Percentiles rank a stretch among this genome's conserved stretches.
These are phyloP conservation scores for Therioaphis trifolii DNA, from an alignment of 2,888 invertebrate species.

Conservation along the genomic window DNA sequence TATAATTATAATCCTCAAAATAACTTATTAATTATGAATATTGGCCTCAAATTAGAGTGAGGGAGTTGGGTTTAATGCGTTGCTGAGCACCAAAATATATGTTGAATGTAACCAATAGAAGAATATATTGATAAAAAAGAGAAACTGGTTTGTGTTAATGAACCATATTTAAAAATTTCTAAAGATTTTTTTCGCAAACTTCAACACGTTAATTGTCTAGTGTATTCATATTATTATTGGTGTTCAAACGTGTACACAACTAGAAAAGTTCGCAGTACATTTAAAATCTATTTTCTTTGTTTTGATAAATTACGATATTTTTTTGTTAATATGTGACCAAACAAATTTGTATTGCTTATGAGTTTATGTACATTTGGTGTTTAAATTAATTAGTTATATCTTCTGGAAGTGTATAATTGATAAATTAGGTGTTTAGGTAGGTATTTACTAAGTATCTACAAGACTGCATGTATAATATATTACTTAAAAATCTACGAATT, in stretches of 20 bases:
- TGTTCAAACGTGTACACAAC: background rate
- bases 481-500: no score
- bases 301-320: slow-evolving; percentile 8
- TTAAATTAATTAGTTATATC: no score
- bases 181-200: background rate
- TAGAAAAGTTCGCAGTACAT: background rate
- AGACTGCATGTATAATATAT: no score
- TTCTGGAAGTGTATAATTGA: no score
- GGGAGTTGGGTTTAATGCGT: background rate
- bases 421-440: no score
- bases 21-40: background rate
- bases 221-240: background rate
- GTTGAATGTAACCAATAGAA: background rate
- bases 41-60: background rate
- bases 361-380: no score
- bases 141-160: background rate
- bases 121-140: background rate
- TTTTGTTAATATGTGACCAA: no score
- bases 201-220: background rate
- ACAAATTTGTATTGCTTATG: no score
- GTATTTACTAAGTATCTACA: no score
- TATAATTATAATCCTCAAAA: slow-evolving; percentile 4
- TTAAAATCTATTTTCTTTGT: background rate
- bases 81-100: background rate
- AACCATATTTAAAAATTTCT: background rate